Evolutionary conservation across 2,888 invertebrate genomes (phyloP).

Genomic region (Arrhopalites spinosus): DNA sequence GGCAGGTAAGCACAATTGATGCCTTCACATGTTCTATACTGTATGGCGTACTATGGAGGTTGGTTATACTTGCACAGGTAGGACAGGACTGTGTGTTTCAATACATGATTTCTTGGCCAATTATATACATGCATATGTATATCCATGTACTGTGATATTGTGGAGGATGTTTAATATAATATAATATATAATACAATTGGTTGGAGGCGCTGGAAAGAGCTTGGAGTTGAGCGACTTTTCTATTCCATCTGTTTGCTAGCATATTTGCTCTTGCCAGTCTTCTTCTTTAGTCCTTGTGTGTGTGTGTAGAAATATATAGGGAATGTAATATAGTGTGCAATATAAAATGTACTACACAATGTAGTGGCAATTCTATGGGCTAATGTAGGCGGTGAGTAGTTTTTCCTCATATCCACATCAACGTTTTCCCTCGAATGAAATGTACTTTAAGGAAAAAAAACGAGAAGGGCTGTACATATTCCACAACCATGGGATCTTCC

Average conservation of each 20-base stretch:
- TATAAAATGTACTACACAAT: no score
- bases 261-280: conserved; percentile 20
- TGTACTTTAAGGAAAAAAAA: neutral
- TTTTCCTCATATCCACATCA: conserved; percentile 24
- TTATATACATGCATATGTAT: neutral
- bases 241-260: conserved; percentile 21
- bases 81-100: no score
- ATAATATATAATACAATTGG: conserved; percentile 23
- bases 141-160: neutral
- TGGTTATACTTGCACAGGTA: no score
- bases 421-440: neutral
- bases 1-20: conserved; percentile 25
- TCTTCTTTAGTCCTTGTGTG: neutral
- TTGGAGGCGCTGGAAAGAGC: conserved; percentile 13
- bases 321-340: neutral
- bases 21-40: neutral
- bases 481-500: no score
- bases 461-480: neutral
- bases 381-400: conserved; percentile 30
- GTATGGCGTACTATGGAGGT: no score
- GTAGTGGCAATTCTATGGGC: conserved; percentile 24
- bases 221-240: conserved; percentile 24
- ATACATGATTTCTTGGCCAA: no score
- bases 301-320: neutral
- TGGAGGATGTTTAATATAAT: conserved; percentile 25